A percentile compares a stretch with the other conserved stretches of the same genome.
These are phyloP conservation scores for Hyperoplus immaculatus DNA, from an alignment of 2,797 vertebrate species.

Conservation along the genomic window DNA sequence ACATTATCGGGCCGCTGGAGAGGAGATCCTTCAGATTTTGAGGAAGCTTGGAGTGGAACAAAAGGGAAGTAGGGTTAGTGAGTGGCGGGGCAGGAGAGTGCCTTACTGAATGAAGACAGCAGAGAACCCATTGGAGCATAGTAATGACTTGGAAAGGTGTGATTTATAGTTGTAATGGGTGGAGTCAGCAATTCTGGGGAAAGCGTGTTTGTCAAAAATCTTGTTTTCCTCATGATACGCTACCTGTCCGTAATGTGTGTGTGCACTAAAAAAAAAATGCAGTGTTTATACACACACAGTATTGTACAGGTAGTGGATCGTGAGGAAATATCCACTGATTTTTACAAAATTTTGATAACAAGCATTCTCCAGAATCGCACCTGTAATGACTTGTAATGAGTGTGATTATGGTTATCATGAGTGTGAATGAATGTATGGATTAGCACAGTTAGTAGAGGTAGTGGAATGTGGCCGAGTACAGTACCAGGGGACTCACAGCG, in stretches of 20 bases:
- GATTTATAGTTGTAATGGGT: no score
- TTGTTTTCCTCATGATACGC: no score
- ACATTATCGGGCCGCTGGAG: constrained; percentile 87
- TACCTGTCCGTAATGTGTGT: no score
- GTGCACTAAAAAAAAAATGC: no score
- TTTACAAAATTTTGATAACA: no score
- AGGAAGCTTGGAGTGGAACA: constrained; percentile 82
- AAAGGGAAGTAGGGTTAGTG: constrained; percentile 40
- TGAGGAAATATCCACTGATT: no score
- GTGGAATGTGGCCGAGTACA: constrained; percentile 36
- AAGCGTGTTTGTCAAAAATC: no score
- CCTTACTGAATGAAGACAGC: neutral
- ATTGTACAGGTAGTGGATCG: no score
- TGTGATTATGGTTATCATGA: neutral
- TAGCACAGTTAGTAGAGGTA: constrained; percentile 6
- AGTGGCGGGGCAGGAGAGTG: constrained; percentile 10
- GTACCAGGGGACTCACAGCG: constrained; percentile 86
- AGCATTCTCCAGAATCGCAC: no score
- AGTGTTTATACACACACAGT: no score
- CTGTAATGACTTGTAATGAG: no score
- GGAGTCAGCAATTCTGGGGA: no score
- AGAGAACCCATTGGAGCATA: neutral
- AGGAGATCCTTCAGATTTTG: constrained; percentile 90
- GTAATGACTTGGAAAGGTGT: neutral
- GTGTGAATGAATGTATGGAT: neutral